Evolutionary conservation across 2,797 vertebrate genomes (phyloP), one percentile per base, ranked within the genome.

Genomic region (Pelobates cultripes): DNA sequence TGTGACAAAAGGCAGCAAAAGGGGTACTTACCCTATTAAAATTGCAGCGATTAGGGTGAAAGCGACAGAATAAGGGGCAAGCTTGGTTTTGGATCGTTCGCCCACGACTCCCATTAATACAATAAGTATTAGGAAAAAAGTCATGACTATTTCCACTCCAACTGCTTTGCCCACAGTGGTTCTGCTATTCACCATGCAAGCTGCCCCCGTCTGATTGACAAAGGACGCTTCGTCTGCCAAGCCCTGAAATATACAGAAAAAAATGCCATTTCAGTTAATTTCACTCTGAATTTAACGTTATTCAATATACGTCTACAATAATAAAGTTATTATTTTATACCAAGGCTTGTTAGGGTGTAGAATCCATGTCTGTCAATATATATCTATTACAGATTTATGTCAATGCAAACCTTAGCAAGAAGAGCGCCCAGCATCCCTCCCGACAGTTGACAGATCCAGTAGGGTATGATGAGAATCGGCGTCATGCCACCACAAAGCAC

Each of bases 81-180:
- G 45, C 0, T 45, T 77, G 0, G 90, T 88, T 15, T 81, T 80
- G 3, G 92, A 93, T 28, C 72, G 87, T 7, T 68, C 78, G 76
- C 94, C 94, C 70, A 94, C 71, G 0, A 91, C 93, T 9, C 84
- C 88, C 94, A 95, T 89, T 71, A 88, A 87, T 53, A 94, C 92
- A 61, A 87, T 87, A 5, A 86, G 79, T 63, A 90, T 92, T 72
- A 95, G 89, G 83, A 93, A 86, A 4, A 90, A 79, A 0, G 91
- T 94, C 90, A 94, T 79, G 0, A 91, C 55, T 51, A 87, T 85
- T 86, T 95, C 94, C 10, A 92, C 91, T 70, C 92, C 44, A 0
- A 87, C 89, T 15, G 84, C 80, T 67, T 60, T 63, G 9, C 77
- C 89, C 10, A 82, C 14, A 2, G 70, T 45, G 4, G 44, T 40